Percentiles rank a stretch among this genome's conserved stretches.
Evolutionary conservation across 2,888 invertebrate genomes (phyloP).

Genomic region (Crocallis elinguaria): DNA sequence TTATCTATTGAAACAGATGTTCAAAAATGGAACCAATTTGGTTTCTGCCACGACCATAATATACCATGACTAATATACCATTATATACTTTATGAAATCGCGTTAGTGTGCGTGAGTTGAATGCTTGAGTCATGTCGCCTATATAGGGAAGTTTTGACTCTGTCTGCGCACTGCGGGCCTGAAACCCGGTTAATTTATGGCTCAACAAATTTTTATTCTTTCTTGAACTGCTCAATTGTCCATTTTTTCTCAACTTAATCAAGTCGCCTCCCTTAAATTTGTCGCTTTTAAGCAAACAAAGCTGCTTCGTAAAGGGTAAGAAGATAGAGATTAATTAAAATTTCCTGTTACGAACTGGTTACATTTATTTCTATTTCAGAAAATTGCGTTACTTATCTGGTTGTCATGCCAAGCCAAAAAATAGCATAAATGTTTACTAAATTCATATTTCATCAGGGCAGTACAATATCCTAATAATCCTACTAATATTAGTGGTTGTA

Average conservation of each 20-base stretch:
- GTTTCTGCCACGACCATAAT: too few relatives aligned
- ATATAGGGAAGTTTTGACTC: conserved; percentile 2
- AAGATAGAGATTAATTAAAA: conserved; percentile 27
- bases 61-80: too few relatives aligned
- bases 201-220: conserved; percentile 81
- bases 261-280: conserved; percentile 29
- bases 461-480: too few relatives aligned
- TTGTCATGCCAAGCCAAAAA: background rate
- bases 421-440: background rate
- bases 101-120: background rate
- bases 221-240: conserved; percentile 75
- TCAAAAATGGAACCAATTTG: too few relatives aligned
- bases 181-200: conserved; percentile 76
- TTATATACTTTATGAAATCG: too few relatives aligned
- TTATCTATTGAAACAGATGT: too few relatives aligned
- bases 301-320: conserved; percentile 19
- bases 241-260: conserved; percentile 60
- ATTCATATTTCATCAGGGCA: too few relatives aligned
- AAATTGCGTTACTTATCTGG: background rate
- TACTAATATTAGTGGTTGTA: too few relatives aligned
- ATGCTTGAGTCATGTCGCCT: background rate
- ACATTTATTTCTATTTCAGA: conserved; percentile 1
- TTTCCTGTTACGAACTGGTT: conserved; percentile 5
- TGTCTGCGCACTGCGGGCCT: conserved; percentile 5
- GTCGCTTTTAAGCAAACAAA: conserved; percentile 32